These are phyloP conservation scores for Metaphire vulgaris DNA, from an alignment of 1,140 invertebrate species.

Conservation along the genomic window DNA sequence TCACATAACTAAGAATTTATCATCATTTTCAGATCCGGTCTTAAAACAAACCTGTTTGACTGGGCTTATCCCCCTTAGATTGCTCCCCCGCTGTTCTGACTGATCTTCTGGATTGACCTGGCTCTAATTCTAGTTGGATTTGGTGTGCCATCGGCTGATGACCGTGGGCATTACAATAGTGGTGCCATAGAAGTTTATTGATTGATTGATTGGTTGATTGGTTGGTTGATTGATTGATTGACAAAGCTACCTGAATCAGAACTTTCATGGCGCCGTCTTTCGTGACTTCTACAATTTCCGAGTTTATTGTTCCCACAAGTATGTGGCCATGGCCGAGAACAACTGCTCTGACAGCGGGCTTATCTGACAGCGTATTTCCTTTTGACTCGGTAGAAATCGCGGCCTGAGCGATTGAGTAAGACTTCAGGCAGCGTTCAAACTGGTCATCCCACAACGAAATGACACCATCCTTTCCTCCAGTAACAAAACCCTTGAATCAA, in stretches of 20 bases:
- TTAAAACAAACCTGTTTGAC: too few relatives aligned
- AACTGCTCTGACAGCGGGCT: conserved; percentile 46
- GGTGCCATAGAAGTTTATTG: too few relatives aligned
- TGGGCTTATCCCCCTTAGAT: too few relatives aligned
- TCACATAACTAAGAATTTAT: too few relatives aligned
- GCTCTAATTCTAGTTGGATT: too few relatives aligned
- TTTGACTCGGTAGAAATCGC: conserved; percentile 37
- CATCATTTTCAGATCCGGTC: too few relatives aligned
- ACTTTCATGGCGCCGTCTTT: conserved; percentile 49
- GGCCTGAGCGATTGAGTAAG: conserved; percentile 45
- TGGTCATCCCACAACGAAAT: conserved; percentile 50
- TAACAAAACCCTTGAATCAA: conserved; percentile 49
- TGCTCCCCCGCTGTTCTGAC: too few relatives aligned
- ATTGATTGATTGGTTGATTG: too few relatives aligned
- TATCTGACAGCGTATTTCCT: conserved; percentile 43
- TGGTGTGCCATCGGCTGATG: too few relatives aligned
- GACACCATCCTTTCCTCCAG: conserved; percentile 52
- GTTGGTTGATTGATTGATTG: too few relatives aligned
- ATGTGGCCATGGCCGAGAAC: conserved; percentile 51
- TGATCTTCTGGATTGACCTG: too few relatives aligned
- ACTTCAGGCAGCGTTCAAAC: conserved; percentile 49
- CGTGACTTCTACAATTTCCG: conserved; percentile 47
- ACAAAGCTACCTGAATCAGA: conserved; percentile 48
- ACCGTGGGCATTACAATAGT: too few relatives aligned
- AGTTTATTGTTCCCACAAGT: conserved; percentile 48